A percentile compares a stretch with the other conserved stretches of the same genome.
Conservation (phyloP, 1,140 invertebrate species). For the Drosophila ohnishii region DNA sequence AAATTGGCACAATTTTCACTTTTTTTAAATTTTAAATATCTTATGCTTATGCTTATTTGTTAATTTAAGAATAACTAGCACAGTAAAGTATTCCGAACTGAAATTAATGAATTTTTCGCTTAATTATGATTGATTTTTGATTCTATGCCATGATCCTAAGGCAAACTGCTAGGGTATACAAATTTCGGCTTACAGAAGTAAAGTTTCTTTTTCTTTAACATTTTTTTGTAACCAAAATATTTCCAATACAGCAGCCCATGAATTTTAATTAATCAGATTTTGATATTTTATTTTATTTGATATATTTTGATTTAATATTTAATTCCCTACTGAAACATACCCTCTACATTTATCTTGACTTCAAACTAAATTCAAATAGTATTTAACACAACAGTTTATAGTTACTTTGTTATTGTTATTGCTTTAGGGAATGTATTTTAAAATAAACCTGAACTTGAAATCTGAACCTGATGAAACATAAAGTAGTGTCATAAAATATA, state of each 20-base stretch:
- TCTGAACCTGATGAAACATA: neutral
- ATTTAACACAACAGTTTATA: too few species aligned
- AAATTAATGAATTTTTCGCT: too few species aligned
- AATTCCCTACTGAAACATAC: neutral
- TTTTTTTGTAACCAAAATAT: neutral
- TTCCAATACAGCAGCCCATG: neutral
- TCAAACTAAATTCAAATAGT: neutral
- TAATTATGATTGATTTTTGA: too few species aligned
- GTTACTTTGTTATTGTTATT: neutral
- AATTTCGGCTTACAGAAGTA: neutral
- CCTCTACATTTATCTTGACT: neutral
- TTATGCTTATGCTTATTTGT: too few species aligned
- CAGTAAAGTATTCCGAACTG: too few species aligned
- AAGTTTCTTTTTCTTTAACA: neutral
- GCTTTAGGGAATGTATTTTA: neutral
- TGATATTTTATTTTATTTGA: too few species aligned
- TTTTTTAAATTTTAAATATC: too few species aligned
- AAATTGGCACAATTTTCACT: too few species aligned
- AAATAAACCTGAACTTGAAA: neutral
- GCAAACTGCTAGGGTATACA: too few species aligned
- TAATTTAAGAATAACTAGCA: too few species aligned
- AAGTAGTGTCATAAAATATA: neutral
- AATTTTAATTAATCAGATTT: neutral
- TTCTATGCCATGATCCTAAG: too few species aligned
- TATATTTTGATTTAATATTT: too few species aligned